Conservation (phyloP, 1,140 invertebrate genomes). For the Riptortus pedestris region DNA sequence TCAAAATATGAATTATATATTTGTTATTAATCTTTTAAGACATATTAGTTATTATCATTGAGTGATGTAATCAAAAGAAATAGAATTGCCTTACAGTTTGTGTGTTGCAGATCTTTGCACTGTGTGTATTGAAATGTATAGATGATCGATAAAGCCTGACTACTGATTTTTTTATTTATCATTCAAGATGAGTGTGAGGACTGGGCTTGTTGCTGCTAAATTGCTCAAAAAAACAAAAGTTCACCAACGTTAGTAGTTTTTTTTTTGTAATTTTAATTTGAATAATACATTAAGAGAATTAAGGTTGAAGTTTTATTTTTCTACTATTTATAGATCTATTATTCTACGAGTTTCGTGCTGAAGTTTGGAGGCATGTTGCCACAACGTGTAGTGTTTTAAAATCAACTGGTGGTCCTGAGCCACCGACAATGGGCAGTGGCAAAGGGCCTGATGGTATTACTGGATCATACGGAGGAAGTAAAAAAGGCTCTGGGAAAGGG, state of each 20-base stretch:
- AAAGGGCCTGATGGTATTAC: constrained; percentile 1
- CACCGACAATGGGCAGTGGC: neutral
- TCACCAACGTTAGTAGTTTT: constrained; percentile 20
- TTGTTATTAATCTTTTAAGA: too few species aligned
- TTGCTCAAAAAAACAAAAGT: constrained; percentile 15
- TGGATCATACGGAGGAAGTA: constrained; percentile 8
- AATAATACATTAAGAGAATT: too few species aligned
- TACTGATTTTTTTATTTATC: too few species aligned
- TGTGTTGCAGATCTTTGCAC: too few species aligned
- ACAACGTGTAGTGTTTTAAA: neutral
- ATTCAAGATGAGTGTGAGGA: constrained; percentile 25
- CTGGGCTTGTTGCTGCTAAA: constrained; percentile 25
- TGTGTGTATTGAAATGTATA: too few species aligned
- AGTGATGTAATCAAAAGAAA: too few species aligned
- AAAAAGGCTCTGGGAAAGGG: constrained; percentile 31
- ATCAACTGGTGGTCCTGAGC: neutral
- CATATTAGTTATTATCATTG: too few species aligned
- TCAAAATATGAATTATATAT: too few species aligned
- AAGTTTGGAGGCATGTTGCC: neutral
- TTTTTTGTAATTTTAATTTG: neutral
- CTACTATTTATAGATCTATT: constrained; percentile 19
- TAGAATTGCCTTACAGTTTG: too few species aligned
- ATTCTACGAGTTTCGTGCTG: constrained; percentile 5
- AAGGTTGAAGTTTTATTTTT: neutral
- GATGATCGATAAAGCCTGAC: too few species aligned